These are phyloP conservation scores for Myocastor coypus DNA, from an alignment of 2,113 vertebrate genomes.

Conservation along the genomic window DNA sequence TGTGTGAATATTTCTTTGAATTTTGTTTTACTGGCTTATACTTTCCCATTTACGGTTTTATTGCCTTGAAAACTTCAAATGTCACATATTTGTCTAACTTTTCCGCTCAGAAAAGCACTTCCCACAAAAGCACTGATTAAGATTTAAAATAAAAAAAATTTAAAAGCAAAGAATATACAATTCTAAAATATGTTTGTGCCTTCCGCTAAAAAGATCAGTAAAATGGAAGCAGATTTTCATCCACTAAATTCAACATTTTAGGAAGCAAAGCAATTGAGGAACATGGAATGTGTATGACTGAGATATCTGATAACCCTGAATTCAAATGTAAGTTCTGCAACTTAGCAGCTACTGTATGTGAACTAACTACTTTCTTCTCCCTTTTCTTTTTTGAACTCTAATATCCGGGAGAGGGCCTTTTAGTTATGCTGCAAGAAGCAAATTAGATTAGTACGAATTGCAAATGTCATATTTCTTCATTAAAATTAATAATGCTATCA, in stretches of 20 bases:
- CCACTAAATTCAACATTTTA: conserved; percentile 9
- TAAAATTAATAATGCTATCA: background rate
- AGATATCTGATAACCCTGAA: background rate
- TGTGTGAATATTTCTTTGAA: background rate
- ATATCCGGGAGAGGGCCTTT: background rate
- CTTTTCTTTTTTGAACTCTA: background rate
- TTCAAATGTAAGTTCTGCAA: background rate
- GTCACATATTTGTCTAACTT: conserved; percentile 13
- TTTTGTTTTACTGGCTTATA: background rate
- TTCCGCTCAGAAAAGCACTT: background rate
- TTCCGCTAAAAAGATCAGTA: background rate
- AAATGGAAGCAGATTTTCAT: background rate
- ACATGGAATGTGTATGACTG: background rate
- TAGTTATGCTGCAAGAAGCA: background rate
- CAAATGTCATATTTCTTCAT: background rate
- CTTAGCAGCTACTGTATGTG: background rate
- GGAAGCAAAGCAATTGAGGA: background rate
- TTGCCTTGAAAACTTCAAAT: background rate
- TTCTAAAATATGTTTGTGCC: background rate
- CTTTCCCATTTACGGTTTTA: background rate
- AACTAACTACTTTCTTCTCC: background rate
- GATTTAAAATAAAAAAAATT: background rate
- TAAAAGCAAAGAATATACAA: too few relatives aligned
- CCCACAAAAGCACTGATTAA: background rate
- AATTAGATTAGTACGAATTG: conserved; percentile 14